Conservation (phyloP, 2,113 vertebrate genomes). For the Atrichornis clamosus region DNA sequence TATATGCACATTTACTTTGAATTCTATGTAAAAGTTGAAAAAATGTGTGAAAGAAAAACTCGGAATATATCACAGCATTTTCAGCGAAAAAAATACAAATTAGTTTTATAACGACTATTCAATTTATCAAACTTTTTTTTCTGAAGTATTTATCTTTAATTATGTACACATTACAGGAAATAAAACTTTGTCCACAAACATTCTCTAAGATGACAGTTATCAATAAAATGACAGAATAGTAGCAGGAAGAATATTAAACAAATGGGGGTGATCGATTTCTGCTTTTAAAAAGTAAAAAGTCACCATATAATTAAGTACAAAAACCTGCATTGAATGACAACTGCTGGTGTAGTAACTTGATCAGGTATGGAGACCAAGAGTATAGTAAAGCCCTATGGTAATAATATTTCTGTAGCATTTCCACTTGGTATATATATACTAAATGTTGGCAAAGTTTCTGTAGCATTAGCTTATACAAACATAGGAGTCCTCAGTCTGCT, state of each 20-base stretch:
- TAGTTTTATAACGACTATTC: slow-evolving; percentile 72
- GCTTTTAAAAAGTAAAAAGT: slow-evolving; percentile 80
- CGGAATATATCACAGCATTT: slow-evolving; percentile 73
- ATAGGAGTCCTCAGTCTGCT: slow-evolving; percentile 70
- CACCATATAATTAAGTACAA: slow-evolving; percentile 80
- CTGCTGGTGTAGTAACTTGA: slow-evolving; percentile 82
- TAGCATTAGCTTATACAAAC: slow-evolving; percentile 70
- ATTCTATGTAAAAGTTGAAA: slow-evolving; percentile 64
- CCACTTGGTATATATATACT: slow-evolving; percentile 60
- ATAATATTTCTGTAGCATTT: slow-evolving; percentile 68
- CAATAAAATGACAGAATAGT: slow-evolving; percentile 62
- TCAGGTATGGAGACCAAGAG: slow-evolving; percentile 79
- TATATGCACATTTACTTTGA: slow-evolving; percentile 69
- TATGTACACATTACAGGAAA: slow-evolving; percentile 71
- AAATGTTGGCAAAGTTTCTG: slow-evolving; percentile 71
- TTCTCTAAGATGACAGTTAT: slow-evolving; percentile 72
- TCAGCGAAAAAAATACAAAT: slow-evolving; percentile 72
- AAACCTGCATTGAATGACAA: slow-evolving; percentile 81
- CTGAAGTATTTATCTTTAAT: slow-evolving; percentile 72
- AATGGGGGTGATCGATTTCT: slow-evolving; percentile 62
- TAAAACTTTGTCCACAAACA: slow-evolving; percentile 73
- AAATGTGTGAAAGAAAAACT: slow-evolving; percentile 67
- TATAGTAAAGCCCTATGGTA: slow-evolving; percentile 76
- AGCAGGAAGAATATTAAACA: slow-evolving; percentile 70
- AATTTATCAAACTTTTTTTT: slow-evolving; percentile 69